Percentiles rank a stretch among this genome's conserved stretches.
phyloP scores from a whole-genome alignment of 1,140 invertebrate genomes.

The Hypsibius dujardini region DNA sequence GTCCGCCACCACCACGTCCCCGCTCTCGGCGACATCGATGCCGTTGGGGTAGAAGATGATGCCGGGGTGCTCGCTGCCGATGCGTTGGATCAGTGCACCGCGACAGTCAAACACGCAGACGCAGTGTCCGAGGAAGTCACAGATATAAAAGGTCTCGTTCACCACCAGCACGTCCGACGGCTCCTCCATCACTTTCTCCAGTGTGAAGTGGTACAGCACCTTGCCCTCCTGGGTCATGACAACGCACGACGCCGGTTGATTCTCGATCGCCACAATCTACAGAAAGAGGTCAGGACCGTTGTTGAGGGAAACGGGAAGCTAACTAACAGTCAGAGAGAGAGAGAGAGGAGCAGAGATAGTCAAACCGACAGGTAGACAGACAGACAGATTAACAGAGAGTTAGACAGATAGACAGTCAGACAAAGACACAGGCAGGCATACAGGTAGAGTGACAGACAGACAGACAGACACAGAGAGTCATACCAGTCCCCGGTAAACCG shows the following conservation, averaged over 20 bases:
- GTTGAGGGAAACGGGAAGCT: no score
- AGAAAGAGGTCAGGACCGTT: constrained; percentile 3
- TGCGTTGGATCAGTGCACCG: background rate
- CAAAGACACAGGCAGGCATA: no score
- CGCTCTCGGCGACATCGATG: background rate
- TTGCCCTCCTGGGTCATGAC: background rate
- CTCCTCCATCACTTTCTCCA: constrained; percentile 10
- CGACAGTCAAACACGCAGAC: constrained; percentile 8
- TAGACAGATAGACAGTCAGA: no score
- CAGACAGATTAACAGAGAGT: no score
- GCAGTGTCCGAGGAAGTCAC: constrained; percentile 6
- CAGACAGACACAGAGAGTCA: no score
- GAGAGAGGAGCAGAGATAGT: no score
- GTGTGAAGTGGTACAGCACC: background rate
- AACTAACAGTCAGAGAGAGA: no score
- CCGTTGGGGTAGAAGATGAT: background rate
- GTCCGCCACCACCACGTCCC: background rate
- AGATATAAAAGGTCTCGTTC: background rate
- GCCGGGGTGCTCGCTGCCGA: constrained; percentile 30
- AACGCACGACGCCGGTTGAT: constrained; percentile 4
- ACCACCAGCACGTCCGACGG: constrained; percentile 13
- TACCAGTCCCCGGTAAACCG: background rate
- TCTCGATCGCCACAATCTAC: constrained; percentile 8
- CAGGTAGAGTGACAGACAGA: no score
- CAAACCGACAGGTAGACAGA: no score